Evolutionary conservation across 2,113 vertebrate genomes (phyloP).

Genomic region (Petrocephalus microphthalmus): DNA sequence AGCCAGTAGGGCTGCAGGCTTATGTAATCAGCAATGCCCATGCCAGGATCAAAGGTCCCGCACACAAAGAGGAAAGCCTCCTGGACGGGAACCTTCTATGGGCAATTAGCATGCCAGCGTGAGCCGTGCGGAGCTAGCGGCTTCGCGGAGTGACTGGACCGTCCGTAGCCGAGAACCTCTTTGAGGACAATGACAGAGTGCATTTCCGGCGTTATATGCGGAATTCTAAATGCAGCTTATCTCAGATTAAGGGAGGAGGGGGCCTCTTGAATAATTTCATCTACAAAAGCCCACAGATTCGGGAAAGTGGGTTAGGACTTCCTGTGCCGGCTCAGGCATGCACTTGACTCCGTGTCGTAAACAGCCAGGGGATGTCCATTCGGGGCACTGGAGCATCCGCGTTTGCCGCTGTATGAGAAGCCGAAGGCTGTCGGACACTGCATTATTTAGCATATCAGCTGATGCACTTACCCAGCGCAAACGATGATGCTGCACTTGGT

Average conservation of each 20-base stretch:
- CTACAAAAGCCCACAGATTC: slow-evolving; percentile 1
- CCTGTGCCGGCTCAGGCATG: neutral
- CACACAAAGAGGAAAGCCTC: neutral
- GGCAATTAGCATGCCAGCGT: slow-evolving; percentile 18
- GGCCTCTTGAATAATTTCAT: slow-evolving; percentile 7
- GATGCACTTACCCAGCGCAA: neutral
- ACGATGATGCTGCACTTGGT: neutral
- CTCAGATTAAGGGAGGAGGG: neutral
- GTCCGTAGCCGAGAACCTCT: neutral
- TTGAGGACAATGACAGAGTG: neutral
- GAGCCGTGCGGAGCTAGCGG: neutral
- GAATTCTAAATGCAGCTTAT: slow-evolving; percentile 8
- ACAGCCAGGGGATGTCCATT: neutral
- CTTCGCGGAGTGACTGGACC: neutral
- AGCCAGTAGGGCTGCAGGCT: neutral
- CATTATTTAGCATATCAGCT: neutral
- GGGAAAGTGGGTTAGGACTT: neutral
- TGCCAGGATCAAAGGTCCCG: slow-evolving; percentile 2
- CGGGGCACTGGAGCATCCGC: neutral
- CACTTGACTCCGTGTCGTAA: neutral
- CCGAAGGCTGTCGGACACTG: neutral
- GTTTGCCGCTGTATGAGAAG: neutral
- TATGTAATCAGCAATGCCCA: slow-evolving; percentile 7
- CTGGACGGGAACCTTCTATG: slow-evolving; percentile 14
- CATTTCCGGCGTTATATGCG: neutral